These are phyloP conservation scores for Papilio demoleus DNA, from an alignment of 2,888 invertebrate species.

Conservation along the genomic window DNA sequence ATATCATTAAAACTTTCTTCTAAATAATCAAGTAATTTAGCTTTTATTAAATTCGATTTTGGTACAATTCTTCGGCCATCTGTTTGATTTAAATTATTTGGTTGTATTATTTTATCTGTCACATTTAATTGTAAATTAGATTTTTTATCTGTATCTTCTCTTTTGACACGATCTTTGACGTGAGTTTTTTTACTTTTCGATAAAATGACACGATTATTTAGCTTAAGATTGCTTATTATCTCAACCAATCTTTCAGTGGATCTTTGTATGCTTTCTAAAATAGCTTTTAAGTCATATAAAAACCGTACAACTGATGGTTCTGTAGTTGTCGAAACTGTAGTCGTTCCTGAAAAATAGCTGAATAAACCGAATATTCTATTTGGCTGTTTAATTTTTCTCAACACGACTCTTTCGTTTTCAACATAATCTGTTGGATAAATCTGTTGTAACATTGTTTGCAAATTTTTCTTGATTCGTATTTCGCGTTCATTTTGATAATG, in stretches of 20 bases:
- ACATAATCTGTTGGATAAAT: neutral
- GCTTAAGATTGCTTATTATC: neutral
- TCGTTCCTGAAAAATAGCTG: too few relatives aligned
- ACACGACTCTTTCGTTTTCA: neutral
- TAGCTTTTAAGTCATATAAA: neutral
- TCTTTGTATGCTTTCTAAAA: neutral
- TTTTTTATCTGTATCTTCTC: conserved; percentile 3
- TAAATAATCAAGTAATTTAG: conserved; percentile 52
- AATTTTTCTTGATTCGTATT: neutral
- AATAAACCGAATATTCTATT: too few relatives aligned
- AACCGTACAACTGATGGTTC: too few relatives aligned
- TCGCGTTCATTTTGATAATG: neutral
- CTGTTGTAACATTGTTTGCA: neutral
- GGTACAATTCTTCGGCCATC: conserved; percentile 39
- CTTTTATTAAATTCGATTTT: conserved; percentile 48
- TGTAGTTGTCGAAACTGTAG: too few relatives aligned
- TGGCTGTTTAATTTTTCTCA: neutral
- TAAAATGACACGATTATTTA: neutral
- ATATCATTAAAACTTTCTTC: conserved; percentile 54
- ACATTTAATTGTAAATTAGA: neutral
- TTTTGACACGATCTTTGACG: neutral
- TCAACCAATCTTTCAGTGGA: neutral
- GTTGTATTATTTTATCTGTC: conserved; percentile 15
- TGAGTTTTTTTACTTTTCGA: neutral
- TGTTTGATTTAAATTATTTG: neutral